Evolutionary conservation across 2,113 vertebrate species (phyloP), one percentile per base, ranked within the genome.

Genomic region (Otis tarda): DNA sequence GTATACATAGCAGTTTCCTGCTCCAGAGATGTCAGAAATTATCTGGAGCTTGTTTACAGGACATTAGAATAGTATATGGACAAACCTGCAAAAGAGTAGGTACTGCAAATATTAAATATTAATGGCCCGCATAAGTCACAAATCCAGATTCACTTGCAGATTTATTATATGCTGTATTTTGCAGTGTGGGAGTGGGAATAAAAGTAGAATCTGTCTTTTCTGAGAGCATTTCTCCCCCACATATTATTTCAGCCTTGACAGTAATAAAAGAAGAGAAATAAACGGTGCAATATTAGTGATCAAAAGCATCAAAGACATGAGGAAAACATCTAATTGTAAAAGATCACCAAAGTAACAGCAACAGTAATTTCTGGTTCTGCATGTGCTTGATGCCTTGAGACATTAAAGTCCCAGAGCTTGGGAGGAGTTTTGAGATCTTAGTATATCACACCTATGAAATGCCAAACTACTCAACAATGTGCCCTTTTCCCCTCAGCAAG

Each of bases 11-110:
- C 91, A 84, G 87, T 91, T 93, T 82, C 77, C 61, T 77, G 70
- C 77, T 92, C 67, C 77, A 85, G 57, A 94, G 92, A 89, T 96
- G 91, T 92, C 94, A 94, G 89, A 89, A 96, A 91, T 96, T 94
- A 94, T 93, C 91, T 94, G 81, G 57, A 92, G 67, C 43, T 74
- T 95, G 89, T 92, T 96, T 95, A 95, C 93, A 97, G 74, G 92
- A 93, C 57, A 82, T 95, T 94, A 76, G 50, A 87, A 87, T 71
- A 84, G 81, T 67, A 92, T 85, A 89, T 52, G 81, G 81, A 59
- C 53, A 91, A 93, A 95, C 67, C 77, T 91, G 61, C 41, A 65
- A 35, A 87, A 69, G 50, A 79, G 30, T 49, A 91, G 74, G 30
- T 69, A 50, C 67, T 69, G 77, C 73, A 57, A 61, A 73, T 67